These are phyloP conservation scores for Macrobrachium nipponense DNA, from an alignment of 1,140 invertebrate genomes.

Conservation along the genomic window DNA sequence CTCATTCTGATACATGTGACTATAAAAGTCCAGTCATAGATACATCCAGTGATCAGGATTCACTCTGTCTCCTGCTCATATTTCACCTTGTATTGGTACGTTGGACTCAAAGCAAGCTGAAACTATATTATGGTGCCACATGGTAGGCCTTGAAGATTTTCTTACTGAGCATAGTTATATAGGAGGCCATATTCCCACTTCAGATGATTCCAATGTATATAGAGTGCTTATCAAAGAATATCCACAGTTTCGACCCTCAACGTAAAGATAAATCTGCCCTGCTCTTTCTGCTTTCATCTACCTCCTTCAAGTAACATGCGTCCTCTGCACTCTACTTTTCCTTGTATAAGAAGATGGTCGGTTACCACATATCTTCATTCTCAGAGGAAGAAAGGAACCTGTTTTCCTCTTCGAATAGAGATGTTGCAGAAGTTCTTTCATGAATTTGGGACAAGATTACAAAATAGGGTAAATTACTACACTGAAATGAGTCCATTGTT, in stretches of 20 bases:
- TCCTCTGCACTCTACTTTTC: conserved; percentile 14
- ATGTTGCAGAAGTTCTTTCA: conserved; percentile 32
- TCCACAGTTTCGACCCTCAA: conserved; percentile 19
- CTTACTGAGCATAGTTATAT: conserved; percentile 31
- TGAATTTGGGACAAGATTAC: neutral
- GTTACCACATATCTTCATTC: conserved; percentile 26
- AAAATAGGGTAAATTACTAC: neutral
- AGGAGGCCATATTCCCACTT: conserved; percentile 5
- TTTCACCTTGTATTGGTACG: too few species aligned
- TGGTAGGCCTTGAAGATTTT: conserved; percentile 17
- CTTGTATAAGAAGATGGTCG: conserved; percentile 30
- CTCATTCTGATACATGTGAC: too few species aligned
- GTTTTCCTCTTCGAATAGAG: neutral
- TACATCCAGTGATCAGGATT: neutral
- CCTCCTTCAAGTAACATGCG: neutral
- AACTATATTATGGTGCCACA: conserved; percentile 4
- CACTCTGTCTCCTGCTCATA: neutral
- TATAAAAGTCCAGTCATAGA: too few species aligned
- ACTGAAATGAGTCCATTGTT: neutral
- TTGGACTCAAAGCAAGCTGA: neutral
- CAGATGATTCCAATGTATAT: conserved; percentile 1
- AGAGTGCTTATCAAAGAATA: conserved; percentile 6
- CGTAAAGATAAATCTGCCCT: neutral
- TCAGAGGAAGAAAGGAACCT: conserved; percentile 7
- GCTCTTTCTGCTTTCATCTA: neutral